A percentile compares a stretch with the other conserved stretches of the same genome.
phyloP scores from a whole-genome alignment of 2,797 vertebrate genomes.

The Morelia viridis region DNA sequence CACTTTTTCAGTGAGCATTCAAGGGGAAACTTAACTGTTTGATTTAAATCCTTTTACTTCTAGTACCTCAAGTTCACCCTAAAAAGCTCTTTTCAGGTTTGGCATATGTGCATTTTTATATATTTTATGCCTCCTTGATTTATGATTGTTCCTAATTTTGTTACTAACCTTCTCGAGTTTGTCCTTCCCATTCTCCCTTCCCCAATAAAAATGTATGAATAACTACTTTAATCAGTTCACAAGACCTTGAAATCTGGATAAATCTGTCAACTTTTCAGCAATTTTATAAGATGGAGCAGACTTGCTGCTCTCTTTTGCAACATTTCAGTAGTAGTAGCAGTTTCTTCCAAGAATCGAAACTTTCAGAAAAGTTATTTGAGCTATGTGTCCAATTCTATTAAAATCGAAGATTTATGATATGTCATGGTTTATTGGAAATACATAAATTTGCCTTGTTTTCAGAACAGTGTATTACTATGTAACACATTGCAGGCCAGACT shows the following conservation, averaged over 20 bases:
- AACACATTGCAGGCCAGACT: not conserved
- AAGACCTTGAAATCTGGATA: slow-evolving; percentile 3
- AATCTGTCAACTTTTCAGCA: slow-evolving; percentile 14
- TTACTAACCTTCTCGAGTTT: not conserved
- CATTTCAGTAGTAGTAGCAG: not conserved
- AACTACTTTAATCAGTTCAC: not conserved
- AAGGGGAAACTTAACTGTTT: not conserved
- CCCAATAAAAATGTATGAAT: not conserved
- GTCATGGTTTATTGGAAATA: slow-evolving; percentile 3
- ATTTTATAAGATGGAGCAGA: not conserved
- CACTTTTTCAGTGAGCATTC: not conserved
- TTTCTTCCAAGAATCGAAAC: not conserved
- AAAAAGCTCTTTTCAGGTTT: not conserved
- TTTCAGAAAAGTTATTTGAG: not conserved
- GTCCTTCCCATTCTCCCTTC: not conserved
- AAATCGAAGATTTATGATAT: not conserved
- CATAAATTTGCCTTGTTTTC: not conserved
- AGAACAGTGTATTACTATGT: not conserved
- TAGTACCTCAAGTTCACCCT: not conserved
- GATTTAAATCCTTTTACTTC: not conserved
- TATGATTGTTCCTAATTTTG: slow-evolving; percentile 5
- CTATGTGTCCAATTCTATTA: not conserved
- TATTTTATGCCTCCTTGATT: slow-evolving; percentile 1
- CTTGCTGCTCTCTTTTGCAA: not conserved
- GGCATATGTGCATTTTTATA: not conserved